Base-by-base conservation (phyloP, 37 sponge, comb jelly and placozoan species). In the Lycopodina hypogea region DNA sequence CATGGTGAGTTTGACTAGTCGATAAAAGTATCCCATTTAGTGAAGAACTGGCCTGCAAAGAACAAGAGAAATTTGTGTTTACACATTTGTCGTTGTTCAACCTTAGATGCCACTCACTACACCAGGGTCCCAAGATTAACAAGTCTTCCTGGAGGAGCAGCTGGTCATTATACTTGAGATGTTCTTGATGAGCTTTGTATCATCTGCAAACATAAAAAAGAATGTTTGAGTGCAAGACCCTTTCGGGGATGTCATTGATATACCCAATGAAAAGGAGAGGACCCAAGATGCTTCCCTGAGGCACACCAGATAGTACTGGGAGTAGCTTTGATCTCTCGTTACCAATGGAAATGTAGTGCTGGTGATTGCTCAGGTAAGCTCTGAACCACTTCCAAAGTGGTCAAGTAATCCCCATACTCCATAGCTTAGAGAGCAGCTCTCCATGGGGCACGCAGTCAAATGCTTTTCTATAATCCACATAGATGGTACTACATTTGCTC, bases 391-490 rank as follows among this genome's bases (percentile, higher is more conserved):
- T n/a, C n/a, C n/a, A n/a, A n/a, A n/a, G n/a, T 26, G 6, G 21
- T 6, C 61, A 23, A n/a, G 61, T 60, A 17, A 60, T 17, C 7
- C 61, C 37, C 1, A 82, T 40, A 55, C 74, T 71, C 45, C 4
- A 4, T 3, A 82, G 33, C 62, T 82, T 73, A 4, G 41, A 12
- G 26, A 73, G 32, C 1, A 82, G 55, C 2, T 62, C 82, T 42
- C 73, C 40, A 53, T 82, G 82, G 3, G 74, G 29, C 23, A 82
- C 74, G 38, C 66, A 56, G 53, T 82, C 74, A 41, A 82, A 82
- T 62, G 82, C 74, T 45, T 82, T 82, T 14, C 40, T 60, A 29
- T 73, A 71, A 68, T 82, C 82, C 30, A 82, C 33, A 40, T 72
- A 72, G 26, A 83, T 66, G 11, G 55, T 30, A 51, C 73, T 71